Conservation (phyloP, 2,113 vertebrate species). For the Microtus richardsoni region DNA sequence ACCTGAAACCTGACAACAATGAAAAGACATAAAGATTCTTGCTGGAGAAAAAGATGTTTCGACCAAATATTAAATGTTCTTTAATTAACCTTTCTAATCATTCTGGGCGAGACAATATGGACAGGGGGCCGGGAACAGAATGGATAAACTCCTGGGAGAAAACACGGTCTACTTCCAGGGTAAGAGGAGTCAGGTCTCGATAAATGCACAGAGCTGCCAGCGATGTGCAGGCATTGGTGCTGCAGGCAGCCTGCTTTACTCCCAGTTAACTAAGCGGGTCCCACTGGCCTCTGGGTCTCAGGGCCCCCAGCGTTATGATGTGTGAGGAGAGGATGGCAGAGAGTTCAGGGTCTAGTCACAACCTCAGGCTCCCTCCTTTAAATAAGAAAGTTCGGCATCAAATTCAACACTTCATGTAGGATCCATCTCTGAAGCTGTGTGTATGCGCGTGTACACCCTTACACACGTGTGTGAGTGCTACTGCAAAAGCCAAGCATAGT, state of each 20-base stretch:
- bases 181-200: neutral
- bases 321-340: neutral
- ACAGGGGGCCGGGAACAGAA: neutral
- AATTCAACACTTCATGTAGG: neutral
- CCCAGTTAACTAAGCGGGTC: constrained; percentile 52
- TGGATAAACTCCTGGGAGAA: neutral
- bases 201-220: neutral
- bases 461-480: neutral
- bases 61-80: neutral
- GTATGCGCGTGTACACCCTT: no score
- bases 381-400: neutral
- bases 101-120: neutral
- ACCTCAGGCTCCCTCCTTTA: neutral
- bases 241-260: neutral
- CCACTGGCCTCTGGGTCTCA: neutral
- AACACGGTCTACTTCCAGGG: neutral
- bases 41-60: neutral
- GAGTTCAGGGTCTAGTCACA: neutral
- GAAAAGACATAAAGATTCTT: neutral
- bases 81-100: neutral
- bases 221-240: neutral
- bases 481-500: no score
- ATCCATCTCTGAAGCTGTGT: neutral
- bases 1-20: neutral
- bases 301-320: neutral